Base-by-base conservation (phyloP, 2,113 vertebrate species). In the Baryphthengus martii region DNA sequence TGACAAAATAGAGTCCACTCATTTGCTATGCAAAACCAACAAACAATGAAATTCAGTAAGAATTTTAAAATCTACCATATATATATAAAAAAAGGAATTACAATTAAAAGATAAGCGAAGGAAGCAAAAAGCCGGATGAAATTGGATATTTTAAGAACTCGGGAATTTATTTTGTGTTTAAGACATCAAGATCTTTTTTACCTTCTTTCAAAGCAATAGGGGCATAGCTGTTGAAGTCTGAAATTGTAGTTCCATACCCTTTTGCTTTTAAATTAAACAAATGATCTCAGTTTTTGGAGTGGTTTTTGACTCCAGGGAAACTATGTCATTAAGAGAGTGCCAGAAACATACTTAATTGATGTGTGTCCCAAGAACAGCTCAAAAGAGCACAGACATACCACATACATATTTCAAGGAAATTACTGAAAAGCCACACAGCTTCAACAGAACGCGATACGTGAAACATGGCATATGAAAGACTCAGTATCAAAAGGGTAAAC, bases 231-330 rank as follows among this genome's bases (percentile, higher is more conserved):
- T 90, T 95, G 91, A 97, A 96, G 89, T 53, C 72, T 96, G 88
- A 97, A 97, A 97, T 75, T 96, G 93, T 93, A 98, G 97, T 98
- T 97, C 97, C 91, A 97, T 97, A 98, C 90, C 68, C 91, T 95
- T 95, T 96, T 98, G 97, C 97, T 98, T 98, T 98, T 95, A 98
- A 97, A 98, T 97, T 97, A 98, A 98, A 98, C 96, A 98, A 97
- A 98, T 98, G 95, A 98, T 96, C 96, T 98, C 98, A 98, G 95
- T 63, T 97, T 98, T 97, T 98, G 97, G 96, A 97, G 82, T 68
- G 9, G 73, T 94, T 97, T 95, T 97, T 97, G 81, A 98, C 97
- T 98, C 95, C 61, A 85, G 97, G 97, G 96, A 97, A 98, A 97
- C 94, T 77, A 97, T 97, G 97, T 95, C 96, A 98, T 97, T 98